Conservation (phyloP, 2,113 vertebrate species). For the Noctilio leporinus region DNA sequence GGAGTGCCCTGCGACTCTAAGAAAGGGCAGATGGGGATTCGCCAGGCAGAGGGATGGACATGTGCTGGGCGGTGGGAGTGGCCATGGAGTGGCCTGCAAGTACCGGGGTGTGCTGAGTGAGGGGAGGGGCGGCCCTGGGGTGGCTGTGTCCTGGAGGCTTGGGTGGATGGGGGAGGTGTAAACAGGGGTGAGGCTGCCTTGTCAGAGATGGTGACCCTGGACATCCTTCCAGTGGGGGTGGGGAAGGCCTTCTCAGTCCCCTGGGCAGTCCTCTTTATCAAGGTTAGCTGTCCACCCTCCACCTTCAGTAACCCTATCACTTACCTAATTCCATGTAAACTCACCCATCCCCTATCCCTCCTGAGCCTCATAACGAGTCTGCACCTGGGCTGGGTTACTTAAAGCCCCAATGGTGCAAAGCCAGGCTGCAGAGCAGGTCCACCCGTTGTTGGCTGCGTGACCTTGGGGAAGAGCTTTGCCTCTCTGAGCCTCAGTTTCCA, state of each 20-base stretch:
- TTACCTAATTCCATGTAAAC: conserved; percentile 28
- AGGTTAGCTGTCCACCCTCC: background rate
- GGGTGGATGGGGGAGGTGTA: background rate
- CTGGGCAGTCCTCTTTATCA: background rate
- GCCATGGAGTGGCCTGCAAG: background rate
- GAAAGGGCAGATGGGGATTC: background rate
- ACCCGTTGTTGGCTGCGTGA: background rate
- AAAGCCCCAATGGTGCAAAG: background rate
- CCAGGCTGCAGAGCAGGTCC: background rate
- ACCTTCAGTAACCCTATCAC: background rate
- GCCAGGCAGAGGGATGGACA: background rate
- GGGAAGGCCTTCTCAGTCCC: background rate
- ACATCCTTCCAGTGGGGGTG: background rate
- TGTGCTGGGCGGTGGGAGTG: background rate
- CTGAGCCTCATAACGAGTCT: background rate
- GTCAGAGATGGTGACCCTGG: background rate
- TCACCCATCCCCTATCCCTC: background rate
- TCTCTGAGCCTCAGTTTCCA: background rate
- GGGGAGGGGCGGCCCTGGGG: background rate
- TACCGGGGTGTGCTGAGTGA: background rate
- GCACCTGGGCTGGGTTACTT: background rate
- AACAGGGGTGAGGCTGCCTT: background rate
- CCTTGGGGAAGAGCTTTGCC: background rate
- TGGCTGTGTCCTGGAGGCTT: background rate
- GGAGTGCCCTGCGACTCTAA: background rate